A percentile compares a stretch with the other conserved stretches of the same genome.
Conservation (phyloP, 2,113 vertebrate genomes). For the Orthonyx spaldingii region DNA sequence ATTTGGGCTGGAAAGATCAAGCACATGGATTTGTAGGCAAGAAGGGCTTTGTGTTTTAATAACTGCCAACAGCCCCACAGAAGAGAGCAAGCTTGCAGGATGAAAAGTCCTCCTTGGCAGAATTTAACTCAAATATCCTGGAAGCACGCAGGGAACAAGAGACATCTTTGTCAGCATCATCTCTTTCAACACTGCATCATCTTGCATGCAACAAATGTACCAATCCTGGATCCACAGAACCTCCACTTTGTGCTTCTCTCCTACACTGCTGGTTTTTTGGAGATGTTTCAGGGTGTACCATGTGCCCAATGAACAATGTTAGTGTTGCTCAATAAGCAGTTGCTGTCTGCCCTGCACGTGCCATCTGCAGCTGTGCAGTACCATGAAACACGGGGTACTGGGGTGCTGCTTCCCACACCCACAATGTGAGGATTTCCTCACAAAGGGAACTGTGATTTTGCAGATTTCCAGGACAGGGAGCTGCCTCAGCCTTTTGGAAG, state of each 20-base stretch:
- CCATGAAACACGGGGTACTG: background rate
- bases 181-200: background rate
- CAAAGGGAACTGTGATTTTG: too few species aligned
- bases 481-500: background rate
- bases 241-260: background rate
- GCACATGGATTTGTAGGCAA: constrained; percentile 39
- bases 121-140: constrained; percentile 3
- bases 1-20: constrained; percentile 52
- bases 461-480: background rate
- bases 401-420: background rate
- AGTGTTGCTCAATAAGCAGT: background rate
- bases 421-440: too few species aligned
- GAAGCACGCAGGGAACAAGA: background rate
- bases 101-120: constrained; percentile 5
- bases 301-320: background rate
- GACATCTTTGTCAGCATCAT: background rate
- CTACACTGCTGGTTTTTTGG: background rate
- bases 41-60: constrained; percentile 44
- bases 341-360: background rate
- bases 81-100: background rate
- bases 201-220: background rate
- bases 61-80: constrained; percentile 19
- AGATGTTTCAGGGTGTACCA: background rate
- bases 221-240: background rate
- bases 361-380: background rate